These are phyloP conservation scores for Aromia moschata DNA, from an alignment of 2,888 invertebrate genomes.

Conservation along the genomic window DNA sequence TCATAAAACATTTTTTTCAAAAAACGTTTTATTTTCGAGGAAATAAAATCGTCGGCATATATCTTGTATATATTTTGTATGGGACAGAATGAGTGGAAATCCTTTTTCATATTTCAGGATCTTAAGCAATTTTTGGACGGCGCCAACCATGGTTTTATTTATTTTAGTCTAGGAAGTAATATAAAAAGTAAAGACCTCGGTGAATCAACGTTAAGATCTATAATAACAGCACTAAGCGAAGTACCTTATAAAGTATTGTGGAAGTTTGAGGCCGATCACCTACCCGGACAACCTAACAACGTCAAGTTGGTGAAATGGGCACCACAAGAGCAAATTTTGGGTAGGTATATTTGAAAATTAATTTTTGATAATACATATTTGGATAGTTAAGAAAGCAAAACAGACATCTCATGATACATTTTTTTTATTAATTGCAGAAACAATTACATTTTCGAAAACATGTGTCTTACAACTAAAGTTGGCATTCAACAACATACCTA, in stretches of 20 bases:
- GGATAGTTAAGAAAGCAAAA: too few species aligned
- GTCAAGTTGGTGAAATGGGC: constrained; percentile 36
- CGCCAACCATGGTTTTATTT: constrained; percentile 32
- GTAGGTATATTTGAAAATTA: constrained; percentile 23
- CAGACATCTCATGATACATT: neutral
- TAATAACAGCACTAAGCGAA: constrained; percentile 27
- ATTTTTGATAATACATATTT: neutral
- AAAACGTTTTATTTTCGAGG: too few species aligned
- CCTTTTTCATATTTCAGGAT: constrained; percentile 33
- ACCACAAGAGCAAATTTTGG: constrained; percentile 32
- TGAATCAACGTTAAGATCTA: constrained; percentile 2
- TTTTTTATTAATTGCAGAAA: neutral
- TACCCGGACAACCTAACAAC: constrained; percentile 26
- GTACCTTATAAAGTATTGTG: constrained; percentile 38
- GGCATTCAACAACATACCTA: neutral
- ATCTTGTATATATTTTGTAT: too few species aligned
- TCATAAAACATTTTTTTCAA: too few species aligned
- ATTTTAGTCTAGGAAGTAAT: constrained; percentile 37
- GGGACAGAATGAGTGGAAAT: too few species aligned
- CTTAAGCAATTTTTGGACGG: constrained; percentile 24
- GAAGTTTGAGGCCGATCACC: constrained; percentile 34
- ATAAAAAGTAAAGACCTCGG: constrained; percentile 29
- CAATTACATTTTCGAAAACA: neutral
- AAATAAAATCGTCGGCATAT: too few species aligned
- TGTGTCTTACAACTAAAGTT: neutral